A percentile compares a stretch with the other conserved stretches of the same genome.
Evolutionary conservation across 2,797 vertebrate species (phyloP).

Genomic region (Falco cherrug): DNA sequence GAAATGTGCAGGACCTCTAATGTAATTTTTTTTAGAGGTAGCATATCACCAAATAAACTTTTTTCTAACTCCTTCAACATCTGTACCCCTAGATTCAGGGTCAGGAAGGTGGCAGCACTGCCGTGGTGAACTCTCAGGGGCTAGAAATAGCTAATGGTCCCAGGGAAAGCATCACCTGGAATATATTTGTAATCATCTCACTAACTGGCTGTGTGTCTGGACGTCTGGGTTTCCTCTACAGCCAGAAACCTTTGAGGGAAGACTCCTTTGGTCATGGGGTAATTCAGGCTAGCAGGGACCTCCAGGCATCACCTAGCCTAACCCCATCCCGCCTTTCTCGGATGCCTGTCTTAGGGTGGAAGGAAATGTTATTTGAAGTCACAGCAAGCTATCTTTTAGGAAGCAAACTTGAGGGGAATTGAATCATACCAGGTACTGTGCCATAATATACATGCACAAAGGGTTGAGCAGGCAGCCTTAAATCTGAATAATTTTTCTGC

Average conservation of each 20-base stretch:
- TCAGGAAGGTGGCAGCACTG: not conserved
- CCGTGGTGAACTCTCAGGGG: not conserved
- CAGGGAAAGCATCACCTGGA: not conserved
- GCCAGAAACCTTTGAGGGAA: not conserved
- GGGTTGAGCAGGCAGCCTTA: not conserved
- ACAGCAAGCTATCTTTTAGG: not conserved
- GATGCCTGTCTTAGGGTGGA: not conserved
- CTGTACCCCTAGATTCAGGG: not conserved
- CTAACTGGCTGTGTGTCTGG: not conserved
- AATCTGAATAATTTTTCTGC: constrained; percentile 24
- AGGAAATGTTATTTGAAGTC: not conserved
- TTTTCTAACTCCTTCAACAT: rapidly evolving
- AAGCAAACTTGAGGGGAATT: not conserved
- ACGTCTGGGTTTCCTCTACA: not conserved
- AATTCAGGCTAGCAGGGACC: not conserved
- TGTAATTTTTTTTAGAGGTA: not conserved
- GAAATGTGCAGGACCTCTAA: not conserved
- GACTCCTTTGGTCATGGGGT: not conserved
- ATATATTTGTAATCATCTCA: not conserved
- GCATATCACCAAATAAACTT: not conserved
- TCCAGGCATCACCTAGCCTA: not conserved
- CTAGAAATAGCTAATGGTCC: not conserved
- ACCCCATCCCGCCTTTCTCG: not conserved
- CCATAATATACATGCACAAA: not conserved
- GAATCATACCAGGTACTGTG: not conserved